Base-by-base conservation (phyloP, 64 coral and sea anemone genomes). In the Pocillopora damicornis region DNA sequence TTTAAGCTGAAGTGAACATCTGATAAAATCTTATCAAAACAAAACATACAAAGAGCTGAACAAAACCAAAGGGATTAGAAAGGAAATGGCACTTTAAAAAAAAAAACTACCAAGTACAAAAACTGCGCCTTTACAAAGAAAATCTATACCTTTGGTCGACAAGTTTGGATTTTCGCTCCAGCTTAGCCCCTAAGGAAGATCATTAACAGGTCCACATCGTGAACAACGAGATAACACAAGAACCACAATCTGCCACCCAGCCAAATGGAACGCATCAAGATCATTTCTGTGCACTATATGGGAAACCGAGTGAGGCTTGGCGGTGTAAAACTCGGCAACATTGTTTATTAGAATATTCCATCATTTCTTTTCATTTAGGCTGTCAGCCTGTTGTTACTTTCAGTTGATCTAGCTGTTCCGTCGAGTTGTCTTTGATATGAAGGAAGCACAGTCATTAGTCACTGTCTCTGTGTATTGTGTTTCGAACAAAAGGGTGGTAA, bases 1-100 rank as follows among this genome's bases (percentile, higher is more conserved):
- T 85, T 85, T 65, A 25, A 58, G 81, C 71, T 85, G 81, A 85
- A 85, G 65, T 85, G 81, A 45, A 37, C 37, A 85, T 85, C 64
- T 85, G 81, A 85, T 85, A 85, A 85, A 57, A 85, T 85, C 81
- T 68, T 23, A 71, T 18, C 65, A 25, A 85, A 85, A 85, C 37
- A 71, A 85, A 71, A 85, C 17, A 11, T 66, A 72, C 81, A 85
- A 85, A 85, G 67, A 23, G 17, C 16, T 42, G 63, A 83, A 83
- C 80, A 83, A 82, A 83, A 83, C 15, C 17, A 20, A 42, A 18
- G 63, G 30, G 2, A 14, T 7, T 4, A 73, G 61, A 85, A 73
- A 85, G 64, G 81, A 85, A 85, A 85, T 85, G 23, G 64, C 64
- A 37, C 15, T 71, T 30, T 71, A 71, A 71, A 71, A 38, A n/a